phyloP scores from a whole-genome alignment of 2,888 invertebrate genomes.

The Penaeus monodon region DNA sequence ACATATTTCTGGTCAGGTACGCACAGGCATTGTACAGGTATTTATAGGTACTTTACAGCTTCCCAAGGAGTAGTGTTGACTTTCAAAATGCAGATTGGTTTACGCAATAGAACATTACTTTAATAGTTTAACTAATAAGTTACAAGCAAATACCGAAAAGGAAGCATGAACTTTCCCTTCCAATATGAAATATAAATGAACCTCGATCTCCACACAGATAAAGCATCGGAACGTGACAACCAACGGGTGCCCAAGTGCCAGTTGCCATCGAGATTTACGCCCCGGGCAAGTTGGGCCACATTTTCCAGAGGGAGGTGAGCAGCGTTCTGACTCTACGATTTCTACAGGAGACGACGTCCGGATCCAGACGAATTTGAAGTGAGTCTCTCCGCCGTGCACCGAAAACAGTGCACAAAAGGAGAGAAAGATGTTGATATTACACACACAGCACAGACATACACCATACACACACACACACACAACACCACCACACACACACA shows the following conservation, averaged over 20 bases:
- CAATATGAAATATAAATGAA: too few species aligned
- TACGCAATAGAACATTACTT: too few species aligned
- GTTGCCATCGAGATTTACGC: slow-evolving; percentile 30
- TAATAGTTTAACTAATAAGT: too few species aligned
- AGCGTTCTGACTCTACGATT: slow-evolving; percentile 49
- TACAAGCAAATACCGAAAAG: too few species aligned
- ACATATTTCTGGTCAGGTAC: slow-evolving; percentile 46
- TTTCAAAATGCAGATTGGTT: background rate
- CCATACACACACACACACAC: too few species aligned
- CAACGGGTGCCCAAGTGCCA: slow-evolving; percentile 30
- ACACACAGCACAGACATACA: too few species aligned
- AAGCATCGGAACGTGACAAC: slow-evolving; percentile 5
- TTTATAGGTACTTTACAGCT: too few species aligned
- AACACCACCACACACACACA: too few species aligned
- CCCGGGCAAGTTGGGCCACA: slow-evolving; percentile 1
- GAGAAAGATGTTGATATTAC: too few species aligned
- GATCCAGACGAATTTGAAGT: slow-evolving; percentile 15
- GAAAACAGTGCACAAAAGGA: too few species aligned
- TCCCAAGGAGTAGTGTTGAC: background rate
- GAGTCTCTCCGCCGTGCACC: background rate
- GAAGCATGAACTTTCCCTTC: too few species aligned
- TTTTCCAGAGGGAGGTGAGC: slow-evolving; percentile 9
- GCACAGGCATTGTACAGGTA: background rate
- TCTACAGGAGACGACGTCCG: slow-evolving; percentile 38
- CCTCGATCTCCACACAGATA: background rate